Evolutionary conservation across 1,140 invertebrate species (phyloP), one percentile per base, ranked within the genome.

Genomic region (Meteorus sp.): DNA sequence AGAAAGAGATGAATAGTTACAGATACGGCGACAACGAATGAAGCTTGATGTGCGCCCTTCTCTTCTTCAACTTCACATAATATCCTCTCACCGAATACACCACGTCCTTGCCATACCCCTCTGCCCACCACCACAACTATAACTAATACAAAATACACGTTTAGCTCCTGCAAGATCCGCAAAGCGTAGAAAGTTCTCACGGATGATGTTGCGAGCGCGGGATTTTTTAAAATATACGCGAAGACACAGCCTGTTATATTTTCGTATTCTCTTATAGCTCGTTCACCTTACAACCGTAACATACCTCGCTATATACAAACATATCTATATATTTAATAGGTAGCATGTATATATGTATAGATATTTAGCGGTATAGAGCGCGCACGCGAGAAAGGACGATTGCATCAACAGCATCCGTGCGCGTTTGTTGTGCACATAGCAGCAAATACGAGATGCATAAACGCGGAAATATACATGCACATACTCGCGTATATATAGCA

Each of bases 371-470:
- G 35, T 39, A 19, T 44, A 44, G 2, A 11, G 41, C 41, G 17
- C 27, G 19, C 51, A 53, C 51, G 51, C 51, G 50, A 52, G 35
- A 53, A 7, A 53, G 35, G 37, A 35, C 35, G 51, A 51, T 51
- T 35, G 31, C 55, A 56, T 56, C 44, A 48, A 51, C 6, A 13
- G 31, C 13, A 29, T 50, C 29, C 29, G 13, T 22, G 47, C 22
- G 37, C n/a, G n/a, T n/a, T n/a, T n/a, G n/a, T n/a, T n/a, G n/a
- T n/a, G n/a, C n/a, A n/a, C n/a, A n/a, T n/a, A n/a, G n/a, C n/a
- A n/a, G n/a, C 35, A 59, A 59, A 59, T 59, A 43, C 23, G 48
- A n/a, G n/a, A 27, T 52, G 47, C 27, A 59, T 59, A 50, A 43
- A 52, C 53, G 27, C 37, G 39, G 53, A 51, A 58, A 58, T 33